Conservation (phyloP, 2,888 invertebrate species). For the Coelopa pilipes region DNA sequence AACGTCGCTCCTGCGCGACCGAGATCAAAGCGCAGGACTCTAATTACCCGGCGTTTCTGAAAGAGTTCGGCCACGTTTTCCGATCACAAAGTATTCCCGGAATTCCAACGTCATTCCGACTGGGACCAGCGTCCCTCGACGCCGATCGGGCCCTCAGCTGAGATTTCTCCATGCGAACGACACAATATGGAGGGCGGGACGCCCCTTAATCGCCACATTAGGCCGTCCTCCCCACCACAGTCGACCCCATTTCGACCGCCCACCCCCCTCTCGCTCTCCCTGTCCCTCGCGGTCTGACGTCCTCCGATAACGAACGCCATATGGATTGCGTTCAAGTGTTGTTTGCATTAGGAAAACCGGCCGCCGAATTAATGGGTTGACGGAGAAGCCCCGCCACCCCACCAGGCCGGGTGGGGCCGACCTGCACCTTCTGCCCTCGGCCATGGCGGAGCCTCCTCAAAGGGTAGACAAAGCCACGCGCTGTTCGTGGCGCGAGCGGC, state of each 20-base stretch:
- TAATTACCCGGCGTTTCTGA: not conserved
- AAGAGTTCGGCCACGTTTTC: not conserved
- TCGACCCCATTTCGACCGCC: too few species aligned
- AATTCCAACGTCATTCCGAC: not conserved
- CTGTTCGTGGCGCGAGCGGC: not conserved
- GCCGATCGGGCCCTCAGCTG: not conserved
- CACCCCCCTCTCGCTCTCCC: too few species aligned
- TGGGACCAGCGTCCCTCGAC: not conserved
- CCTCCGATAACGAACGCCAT: not conserved
- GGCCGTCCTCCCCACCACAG: too few species aligned
- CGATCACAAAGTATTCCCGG: constrained; percentile 8
- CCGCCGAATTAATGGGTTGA: constrained; percentile 5
- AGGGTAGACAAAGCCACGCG: not conserved
- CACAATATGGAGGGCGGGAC: too few species aligned
- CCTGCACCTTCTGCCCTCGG: not conserved
- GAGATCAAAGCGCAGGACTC: constrained; percentile 26
- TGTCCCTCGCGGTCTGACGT: too few species aligned
- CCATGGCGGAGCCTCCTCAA: not conserved
- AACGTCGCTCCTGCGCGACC: constrained; percentile 18
- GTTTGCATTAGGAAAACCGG: not conserved
- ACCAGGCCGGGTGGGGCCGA: too few species aligned
- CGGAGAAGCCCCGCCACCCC: not conserved
- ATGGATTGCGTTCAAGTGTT: not conserved
- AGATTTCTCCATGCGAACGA: too few species aligned
- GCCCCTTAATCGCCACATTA: too few species aligned